A percentile compares a stretch with the other conserved stretches of the same genome.
phyloP scores from a whole-genome alignment of 2,797 vertebrate genomes.

The Aphelocoma californica region DNA sequence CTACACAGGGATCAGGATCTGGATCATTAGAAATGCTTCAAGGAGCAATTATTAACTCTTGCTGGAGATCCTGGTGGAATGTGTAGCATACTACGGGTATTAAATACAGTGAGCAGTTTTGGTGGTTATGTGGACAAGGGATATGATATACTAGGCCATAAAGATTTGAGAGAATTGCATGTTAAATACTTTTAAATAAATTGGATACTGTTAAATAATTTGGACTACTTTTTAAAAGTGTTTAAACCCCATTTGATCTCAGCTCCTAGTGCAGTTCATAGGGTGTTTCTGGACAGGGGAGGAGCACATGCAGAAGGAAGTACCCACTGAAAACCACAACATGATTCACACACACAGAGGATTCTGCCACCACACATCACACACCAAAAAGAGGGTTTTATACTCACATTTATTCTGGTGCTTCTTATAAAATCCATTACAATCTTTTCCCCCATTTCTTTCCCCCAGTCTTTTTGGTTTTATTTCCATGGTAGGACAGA shows the following conservation, averaged over 20 bases:
- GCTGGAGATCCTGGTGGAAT: not conserved
- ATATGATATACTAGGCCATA: not conserved
- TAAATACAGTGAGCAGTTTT: not conserved
- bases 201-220: not conserved
- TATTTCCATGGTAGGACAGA: constrained; percentile 49
- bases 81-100: not conserved
- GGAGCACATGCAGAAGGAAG: not conserved
- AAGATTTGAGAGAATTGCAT: not conserved
- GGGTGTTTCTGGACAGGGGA: not conserved
- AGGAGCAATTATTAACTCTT: constrained; percentile 18
- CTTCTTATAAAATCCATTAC: constrained; percentile 77
- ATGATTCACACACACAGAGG: not conserved
- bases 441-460: constrained; percentile 53
- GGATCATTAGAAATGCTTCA: constrained; percentile 16
- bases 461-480: constrained; percentile 57
- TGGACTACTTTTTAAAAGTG: not conserved
- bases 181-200: not conserved
- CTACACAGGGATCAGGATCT: not conserved
- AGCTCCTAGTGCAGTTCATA: not conserved
- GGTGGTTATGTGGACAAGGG: not conserved
- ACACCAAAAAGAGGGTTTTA: not conserved
- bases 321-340: not conserved
- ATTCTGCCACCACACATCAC: not conserved
- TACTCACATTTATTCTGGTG: constrained; percentile 74
- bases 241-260: not conserved